phyloP scores from a whole-genome alignment of 2,797 vertebrate species.

The Emydoidea blandingii region DNA sequence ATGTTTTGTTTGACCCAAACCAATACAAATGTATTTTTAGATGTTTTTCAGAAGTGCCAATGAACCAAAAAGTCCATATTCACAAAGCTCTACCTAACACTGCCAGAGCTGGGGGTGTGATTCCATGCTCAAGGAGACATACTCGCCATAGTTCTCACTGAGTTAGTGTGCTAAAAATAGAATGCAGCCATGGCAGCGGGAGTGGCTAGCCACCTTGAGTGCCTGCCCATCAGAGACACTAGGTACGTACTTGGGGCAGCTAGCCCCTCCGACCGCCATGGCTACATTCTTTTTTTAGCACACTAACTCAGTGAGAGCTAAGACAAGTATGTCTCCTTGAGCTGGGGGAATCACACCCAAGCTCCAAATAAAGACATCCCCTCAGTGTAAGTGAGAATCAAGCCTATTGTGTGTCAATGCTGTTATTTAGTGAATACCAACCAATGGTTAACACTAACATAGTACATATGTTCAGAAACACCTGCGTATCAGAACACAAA shows the following conservation, averaged over 20 bases:
- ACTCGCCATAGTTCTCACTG: neutral
- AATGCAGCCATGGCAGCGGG: neutral
- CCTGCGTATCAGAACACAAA: neutral
- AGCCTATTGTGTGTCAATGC: neutral
- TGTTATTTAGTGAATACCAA: neutral
- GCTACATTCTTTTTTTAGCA: no score
- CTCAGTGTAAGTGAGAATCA: no score
- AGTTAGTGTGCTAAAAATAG: no score
- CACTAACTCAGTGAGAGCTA: no score
- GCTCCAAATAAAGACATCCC: no score
- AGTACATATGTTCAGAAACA: neutral
- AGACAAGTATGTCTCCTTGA: no score
- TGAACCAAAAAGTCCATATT: neutral
- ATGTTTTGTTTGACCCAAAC: neutral
- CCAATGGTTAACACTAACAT: neutral
- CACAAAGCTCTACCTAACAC: neutral
- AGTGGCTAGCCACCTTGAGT: no score
- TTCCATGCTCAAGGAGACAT: neutral
- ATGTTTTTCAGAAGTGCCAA: neutral
- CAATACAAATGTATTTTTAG: neutral
- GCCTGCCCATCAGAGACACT: no score
- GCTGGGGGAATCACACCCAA: no score
- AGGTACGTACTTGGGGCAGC: no score
- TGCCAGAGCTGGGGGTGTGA: neutral
- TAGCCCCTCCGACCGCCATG: no score